Percentiles rank a stretch among this genome's conserved stretches.
Evolutionary conservation across 1,140 invertebrate genomes (phyloP).

Genomic region (Aphaenogaster floridana): DNA sequence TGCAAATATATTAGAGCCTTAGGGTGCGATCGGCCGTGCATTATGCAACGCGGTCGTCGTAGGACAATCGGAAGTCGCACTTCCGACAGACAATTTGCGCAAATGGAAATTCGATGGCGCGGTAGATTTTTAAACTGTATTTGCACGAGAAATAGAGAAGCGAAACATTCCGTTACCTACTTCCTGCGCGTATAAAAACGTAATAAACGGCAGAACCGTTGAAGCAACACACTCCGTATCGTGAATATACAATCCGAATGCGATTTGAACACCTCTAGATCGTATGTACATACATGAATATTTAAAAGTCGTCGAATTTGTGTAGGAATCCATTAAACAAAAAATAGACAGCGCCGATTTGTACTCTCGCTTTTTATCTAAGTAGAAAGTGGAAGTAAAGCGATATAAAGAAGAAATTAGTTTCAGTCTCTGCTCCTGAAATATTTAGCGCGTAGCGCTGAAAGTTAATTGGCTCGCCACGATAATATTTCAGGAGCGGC

Average conservation of each 20-base stretch:
- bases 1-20: slow-evolving; percentile 11
- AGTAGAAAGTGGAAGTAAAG: slow-evolving; percentile 15
- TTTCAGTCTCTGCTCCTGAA: neutral
- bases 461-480: neutral
- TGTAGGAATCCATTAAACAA: neutral
- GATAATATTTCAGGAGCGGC: neutral
- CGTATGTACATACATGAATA: neutral
- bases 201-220: neutral
- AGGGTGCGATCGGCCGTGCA: neutral
- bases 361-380: slow-evolving; percentile 28
- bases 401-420: neutral
- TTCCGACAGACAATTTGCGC: slow-evolving; percentile 27
- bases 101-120: slow-evolving; percentile 19
- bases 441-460: neutral
- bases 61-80: slow-evolving; percentile 12
- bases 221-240: neutral
- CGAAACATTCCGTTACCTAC: neutral
- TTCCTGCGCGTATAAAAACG: neutral
- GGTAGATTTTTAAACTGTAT: slow-evolving; percentile 2
- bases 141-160: slow-evolving; percentile 1
- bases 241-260: neutral
- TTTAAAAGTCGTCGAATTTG: neutral
- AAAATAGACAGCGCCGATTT: neutral
- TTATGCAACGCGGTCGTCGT: neutral
- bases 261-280: slow-evolving; percentile 33